Evolutionary conservation across 2,888 invertebrate genomes (phyloP).

Genomic region (Ochropleura plecta): DNA sequence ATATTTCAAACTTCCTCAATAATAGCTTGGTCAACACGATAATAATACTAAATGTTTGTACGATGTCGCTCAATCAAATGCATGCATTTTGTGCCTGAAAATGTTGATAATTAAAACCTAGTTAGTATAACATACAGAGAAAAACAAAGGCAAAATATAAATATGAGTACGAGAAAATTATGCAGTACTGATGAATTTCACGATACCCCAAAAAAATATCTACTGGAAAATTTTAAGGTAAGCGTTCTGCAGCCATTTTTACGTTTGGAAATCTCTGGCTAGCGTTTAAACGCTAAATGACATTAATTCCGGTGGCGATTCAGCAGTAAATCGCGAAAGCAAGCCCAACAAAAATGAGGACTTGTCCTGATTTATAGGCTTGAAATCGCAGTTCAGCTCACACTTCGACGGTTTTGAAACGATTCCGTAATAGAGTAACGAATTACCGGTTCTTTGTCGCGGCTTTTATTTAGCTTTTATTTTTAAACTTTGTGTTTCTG

Average conservation of each 20-base stretch:
- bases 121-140: not conserved
- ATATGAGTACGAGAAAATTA: not conserved
- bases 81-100: not conserved
- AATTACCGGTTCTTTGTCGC: not conserved
- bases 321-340: constrained; percentile 50
- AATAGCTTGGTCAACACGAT: no score
- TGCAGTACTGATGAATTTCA: constrained; percentile 13
- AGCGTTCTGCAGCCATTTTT: constrained; percentile 43
- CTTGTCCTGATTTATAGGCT: constrained; percentile 45
- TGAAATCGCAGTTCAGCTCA: constrained; percentile 19
- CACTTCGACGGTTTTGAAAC: constrained; percentile 20
- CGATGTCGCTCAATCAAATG: not conserved
- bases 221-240: constrained; percentile 32
- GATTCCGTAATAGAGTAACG: constrained; percentile 6
- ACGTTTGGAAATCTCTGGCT: constrained; percentile 21
- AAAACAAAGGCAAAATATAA: not conserved
- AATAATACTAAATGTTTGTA: not conserved
- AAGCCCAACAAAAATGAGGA: constrained; percentile 50
- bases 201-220: constrained; percentile 27
- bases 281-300: constrained; percentile 49
- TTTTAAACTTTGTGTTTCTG: not conserved
- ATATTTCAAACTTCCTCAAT: no score
- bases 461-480: not conserved
- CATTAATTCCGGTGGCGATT: constrained; percentile 46
- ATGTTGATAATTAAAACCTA: not conserved